Conservation (phyloP, 2,113 vertebrate genomes). For the Podarcis raffonei region DNA sequence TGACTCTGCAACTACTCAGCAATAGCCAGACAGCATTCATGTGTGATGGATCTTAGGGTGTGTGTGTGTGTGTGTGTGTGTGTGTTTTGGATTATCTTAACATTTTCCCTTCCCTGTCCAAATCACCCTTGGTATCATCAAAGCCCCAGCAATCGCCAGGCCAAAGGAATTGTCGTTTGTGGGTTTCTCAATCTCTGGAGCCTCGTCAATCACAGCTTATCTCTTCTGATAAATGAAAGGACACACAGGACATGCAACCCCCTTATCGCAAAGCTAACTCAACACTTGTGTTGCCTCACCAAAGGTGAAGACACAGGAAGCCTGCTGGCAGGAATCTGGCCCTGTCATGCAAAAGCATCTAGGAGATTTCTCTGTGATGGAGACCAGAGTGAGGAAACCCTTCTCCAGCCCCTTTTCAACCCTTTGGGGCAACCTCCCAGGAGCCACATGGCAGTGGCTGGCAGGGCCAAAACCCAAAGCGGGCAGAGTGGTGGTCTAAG, state of each 20-base stretch:
- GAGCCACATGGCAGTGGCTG: no score
- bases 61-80: background rate
- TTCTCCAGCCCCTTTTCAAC: no score
- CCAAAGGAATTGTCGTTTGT: constrained; percentile 21
- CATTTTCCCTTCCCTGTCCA: background rate
- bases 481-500: no score
- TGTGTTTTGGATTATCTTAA: background rate
- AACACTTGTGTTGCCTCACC: background rate
- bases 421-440: no score
- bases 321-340: constrained; percentile 46
- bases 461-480: no score
- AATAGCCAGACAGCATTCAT: background rate
- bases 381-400: no score
- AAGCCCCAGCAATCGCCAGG: constrained; percentile 24
- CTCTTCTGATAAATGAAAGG: constrained; percentile 56
- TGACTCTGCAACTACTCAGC: background rate
- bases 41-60: no score
- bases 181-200: constrained; percentile 67
- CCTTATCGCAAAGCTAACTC: constrained; percentile 56
- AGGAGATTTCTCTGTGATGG: no score
- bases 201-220: constrained; percentile 63
- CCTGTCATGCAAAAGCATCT: background rate
- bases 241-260: constrained; percentile 40
- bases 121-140: constrained; percentile 16
- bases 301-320: constrained; percentile 44